Evolutionary conservation across 2,888 invertebrate species (phyloP), one percentile per base, ranked within the genome.

Genomic region (Latheticus oryzae): DNA sequence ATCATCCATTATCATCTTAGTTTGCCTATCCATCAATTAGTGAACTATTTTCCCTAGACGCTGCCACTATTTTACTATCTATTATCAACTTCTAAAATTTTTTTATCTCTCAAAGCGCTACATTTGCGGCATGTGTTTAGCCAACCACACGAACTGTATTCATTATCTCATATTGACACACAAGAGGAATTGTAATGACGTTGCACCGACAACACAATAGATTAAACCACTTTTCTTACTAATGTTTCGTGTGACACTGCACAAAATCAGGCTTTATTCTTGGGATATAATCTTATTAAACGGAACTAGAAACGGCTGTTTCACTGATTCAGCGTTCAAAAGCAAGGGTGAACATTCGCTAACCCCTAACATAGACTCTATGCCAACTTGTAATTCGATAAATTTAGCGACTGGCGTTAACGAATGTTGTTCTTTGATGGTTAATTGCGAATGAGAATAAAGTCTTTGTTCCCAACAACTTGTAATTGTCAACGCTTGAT

Each of bases 241-340:
- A 61, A 63, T 63, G 58, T 58, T 56, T 63, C 42, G 48, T 64
- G 63, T 68, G 68, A 68, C 68, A 67, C 60, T 63, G 69, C 65
- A 67, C 63, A 68, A 68, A 68, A 69, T 68, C 67, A 68, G 59
- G 60, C 67, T 66, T 67, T 64, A 68, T 69, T 69, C 68, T 68
- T 65, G 53, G 54, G 42, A 57, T 30, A 61, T 69, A 69, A 69
- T 68, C 68, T 68, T 68, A 67, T 69, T 69, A 69, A 64, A 63
- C 37, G 62, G 51, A 55, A 55, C 51, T 40, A 58, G 40, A 45
- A 55, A 55, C 58, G 58, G 56, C 42, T 57, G 61, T 59, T 61
- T 30, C 62, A 58, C 61, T 64, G 66, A 66, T 61, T 64, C 66
- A 64, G 64, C 64, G 47, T 51, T 63, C 42, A 48, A 32, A 51